Conservation (phyloP, 1,140 invertebrate species). For the Bilobella aurantiaca region DNA sequence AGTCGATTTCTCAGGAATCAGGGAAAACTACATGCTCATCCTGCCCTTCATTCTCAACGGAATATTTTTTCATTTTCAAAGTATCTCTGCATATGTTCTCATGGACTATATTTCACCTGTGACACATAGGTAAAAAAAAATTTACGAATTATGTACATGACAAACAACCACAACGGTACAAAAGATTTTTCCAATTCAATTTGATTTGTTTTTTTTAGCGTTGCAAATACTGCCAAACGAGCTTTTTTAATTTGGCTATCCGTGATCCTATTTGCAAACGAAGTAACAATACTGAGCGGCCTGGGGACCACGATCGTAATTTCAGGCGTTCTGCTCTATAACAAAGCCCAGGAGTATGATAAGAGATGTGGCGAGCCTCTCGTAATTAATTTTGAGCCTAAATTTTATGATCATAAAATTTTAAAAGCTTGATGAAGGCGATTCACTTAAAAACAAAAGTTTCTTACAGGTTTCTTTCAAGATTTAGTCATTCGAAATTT, state of each 20-base stretch:
- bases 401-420: constrained; percentile 28
- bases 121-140: constrained; percentile 60
- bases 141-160: constrained; percentile 8
- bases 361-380: constrained; percentile 10
- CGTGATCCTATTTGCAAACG: constrained; percentile 66
- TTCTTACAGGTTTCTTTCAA: too few species aligned
- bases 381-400: constrained; percentile 30
- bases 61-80: constrained; percentile 76
- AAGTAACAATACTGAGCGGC: constrained; percentile 53
- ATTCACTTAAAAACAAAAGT: too few species aligned
- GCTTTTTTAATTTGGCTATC: constrained; percentile 75
- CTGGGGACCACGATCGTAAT: constrained; percentile 40
- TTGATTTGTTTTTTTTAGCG: constrained; percentile 49
- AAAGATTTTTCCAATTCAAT: background rate
- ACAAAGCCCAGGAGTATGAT: constrained; percentile 46
- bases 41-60: constrained; percentile 61
- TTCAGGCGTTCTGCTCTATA: constrained; percentile 66
- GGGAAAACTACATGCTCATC: constrained; percentile 46
- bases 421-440: constrained; percentile 17
- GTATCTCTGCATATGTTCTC: constrained; percentile 72
- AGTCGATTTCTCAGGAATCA: constrained; percentile 50
- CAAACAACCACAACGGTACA: background rate
- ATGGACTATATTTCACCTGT: constrained; percentile 79
- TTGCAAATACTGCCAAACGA: constrained; percentile 73
- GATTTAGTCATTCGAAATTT: too few species aligned